phyloP scores from a whole-genome alignment of 2,113 vertebrate species.

The Chaetorhynchus papuensis region DNA sequence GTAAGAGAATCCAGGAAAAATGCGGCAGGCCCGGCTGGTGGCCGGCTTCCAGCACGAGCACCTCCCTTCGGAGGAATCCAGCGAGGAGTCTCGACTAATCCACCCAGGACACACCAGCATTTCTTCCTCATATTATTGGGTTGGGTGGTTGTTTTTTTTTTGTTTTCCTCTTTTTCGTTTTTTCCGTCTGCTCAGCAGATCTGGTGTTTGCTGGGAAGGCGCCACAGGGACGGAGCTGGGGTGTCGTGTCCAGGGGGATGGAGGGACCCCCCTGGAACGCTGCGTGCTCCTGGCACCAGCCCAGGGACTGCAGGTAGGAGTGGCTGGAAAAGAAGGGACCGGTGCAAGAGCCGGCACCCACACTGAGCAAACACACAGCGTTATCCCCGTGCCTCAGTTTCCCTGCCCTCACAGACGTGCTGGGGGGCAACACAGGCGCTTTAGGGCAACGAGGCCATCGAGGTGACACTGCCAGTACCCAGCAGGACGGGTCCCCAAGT shows the following conservation, averaged over 20 bases:
- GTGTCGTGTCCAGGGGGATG: accelerated
- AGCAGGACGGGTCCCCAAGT: accelerated
- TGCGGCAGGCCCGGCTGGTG: constrained; percentile 30
- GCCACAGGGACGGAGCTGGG: accelerated
- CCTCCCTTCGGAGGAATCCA: constrained; percentile 61
- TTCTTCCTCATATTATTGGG: constrained; percentile 30
- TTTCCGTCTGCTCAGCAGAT: constrained; percentile 27
- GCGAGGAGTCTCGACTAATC: constrained; percentile 51
- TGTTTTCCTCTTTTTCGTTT: neutral
- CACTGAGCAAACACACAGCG: accelerated
- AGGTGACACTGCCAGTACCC: neutral
- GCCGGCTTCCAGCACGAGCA: neutral
- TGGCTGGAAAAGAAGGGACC: neutral
- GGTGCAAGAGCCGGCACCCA: accelerated
- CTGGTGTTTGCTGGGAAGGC: neutral
- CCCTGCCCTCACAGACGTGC: neutral
- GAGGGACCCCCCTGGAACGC: neutral
- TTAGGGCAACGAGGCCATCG: accelerated
- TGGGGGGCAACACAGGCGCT: too few relatives aligned
- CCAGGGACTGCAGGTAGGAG: neutral
- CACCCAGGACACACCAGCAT: constrained; percentile 51
- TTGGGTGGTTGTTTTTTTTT: neutral
- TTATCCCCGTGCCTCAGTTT: neutral
- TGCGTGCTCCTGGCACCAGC: neutral
- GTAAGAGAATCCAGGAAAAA: constrained; percentile 53